These are phyloP conservation scores for Arenaria interpres DNA, from an alignment of 2,113 vertebrate species.

Conservation along the genomic window DNA sequence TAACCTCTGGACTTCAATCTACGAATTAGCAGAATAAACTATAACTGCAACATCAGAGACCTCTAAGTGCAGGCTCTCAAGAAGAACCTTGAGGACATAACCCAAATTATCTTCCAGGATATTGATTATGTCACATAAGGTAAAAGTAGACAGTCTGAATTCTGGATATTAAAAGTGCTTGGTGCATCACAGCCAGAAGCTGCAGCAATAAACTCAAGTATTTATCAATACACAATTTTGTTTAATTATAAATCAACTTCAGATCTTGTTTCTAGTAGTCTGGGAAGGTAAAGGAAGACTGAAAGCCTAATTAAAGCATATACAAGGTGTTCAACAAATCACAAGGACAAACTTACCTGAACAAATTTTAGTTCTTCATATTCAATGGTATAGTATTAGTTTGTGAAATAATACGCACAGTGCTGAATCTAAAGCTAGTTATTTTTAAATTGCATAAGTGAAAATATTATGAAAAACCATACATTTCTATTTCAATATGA, in stretches of 20 bases:
- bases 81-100: background rate
- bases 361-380: background rate
- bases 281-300: background rate
- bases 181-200: background rate
- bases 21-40: background rate
- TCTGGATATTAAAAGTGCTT: background rate
- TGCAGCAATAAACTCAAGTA: background rate
- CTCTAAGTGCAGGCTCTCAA: background rate
- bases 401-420: background rate
- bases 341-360: background rate
- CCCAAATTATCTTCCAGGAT: background rate
- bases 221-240: background rate
- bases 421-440: background rate
- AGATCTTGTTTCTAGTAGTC: background rate
- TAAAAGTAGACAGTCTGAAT: background rate
- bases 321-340: background rate
- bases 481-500: background rate
- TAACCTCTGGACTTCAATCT: background rate
- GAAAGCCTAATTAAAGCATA: background rate
- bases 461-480: background rate
- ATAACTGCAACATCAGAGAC: background rate
- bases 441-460: background rate
- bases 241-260: background rate
- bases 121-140: background rate
- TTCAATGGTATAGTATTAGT: background rate